Percentiles rank a stretch among this genome's conserved stretches.
These are phyloP conservation scores for Aromia moschata DNA, from an alignment of 2,888 invertebrate species.

Conservation along the genomic window DNA sequence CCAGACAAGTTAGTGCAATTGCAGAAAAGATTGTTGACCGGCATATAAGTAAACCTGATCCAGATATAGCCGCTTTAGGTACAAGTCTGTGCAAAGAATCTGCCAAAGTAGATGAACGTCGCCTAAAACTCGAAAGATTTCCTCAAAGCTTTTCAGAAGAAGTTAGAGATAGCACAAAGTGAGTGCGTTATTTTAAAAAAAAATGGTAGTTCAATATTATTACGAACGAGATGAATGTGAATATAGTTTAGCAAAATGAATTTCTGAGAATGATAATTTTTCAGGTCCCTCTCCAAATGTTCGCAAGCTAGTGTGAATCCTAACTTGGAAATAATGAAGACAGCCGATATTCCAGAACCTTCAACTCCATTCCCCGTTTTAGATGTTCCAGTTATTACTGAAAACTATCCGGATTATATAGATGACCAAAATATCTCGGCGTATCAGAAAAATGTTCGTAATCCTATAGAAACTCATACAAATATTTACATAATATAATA, in stretches of 20 bases:
- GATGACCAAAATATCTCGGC: slow-evolving; percentile 34
- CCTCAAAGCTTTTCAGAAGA: slow-evolving; percentile 27
- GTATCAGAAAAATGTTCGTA: neutral
- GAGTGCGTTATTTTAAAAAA: neutral
- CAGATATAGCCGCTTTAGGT: slow-evolving; percentile 30
- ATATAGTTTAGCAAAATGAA: no score
- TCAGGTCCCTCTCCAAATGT: slow-evolving; percentile 30
- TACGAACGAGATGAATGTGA: no score
- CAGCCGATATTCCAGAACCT: neutral
- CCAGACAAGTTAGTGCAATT: slow-evolving; percentile 26
- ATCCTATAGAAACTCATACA: neutral
- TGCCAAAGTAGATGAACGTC: slow-evolving; percentile 4
- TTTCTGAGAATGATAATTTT: no score
- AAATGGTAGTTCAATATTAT: no score
- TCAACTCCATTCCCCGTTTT: slow-evolving; percentile 32
- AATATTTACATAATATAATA: neutral
- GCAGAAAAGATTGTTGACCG: slow-evolving; percentile 27
- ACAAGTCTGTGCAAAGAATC: slow-evolving; percentile 36
- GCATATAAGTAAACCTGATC: slow-evolving; percentile 29
- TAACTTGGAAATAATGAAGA: slow-evolving; percentile 26
- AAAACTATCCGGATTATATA: slow-evolving; percentile 37
- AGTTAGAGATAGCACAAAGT: slow-evolving; percentile 19
- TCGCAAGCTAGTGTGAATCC: slow-evolving; percentile 19
- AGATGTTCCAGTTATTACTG: slow-evolving; percentile 23
- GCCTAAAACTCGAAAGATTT: slow-evolving; percentile 12